Conservation (phyloP, 1,140 invertebrate species). For the Carcinoscorpius rotundicauda region DNA sequence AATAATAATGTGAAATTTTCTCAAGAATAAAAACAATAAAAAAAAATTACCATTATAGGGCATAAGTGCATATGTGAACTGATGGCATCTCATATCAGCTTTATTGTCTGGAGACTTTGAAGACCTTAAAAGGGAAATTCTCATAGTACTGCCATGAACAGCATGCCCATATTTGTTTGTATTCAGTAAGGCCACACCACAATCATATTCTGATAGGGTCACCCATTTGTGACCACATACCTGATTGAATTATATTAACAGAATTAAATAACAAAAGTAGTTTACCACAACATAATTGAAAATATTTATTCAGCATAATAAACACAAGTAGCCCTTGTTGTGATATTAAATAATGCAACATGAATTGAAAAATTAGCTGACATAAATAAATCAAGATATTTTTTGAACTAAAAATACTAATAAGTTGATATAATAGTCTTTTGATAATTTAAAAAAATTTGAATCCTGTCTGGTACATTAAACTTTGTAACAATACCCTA, state of each 20-base stretch:
- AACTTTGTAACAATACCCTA: too few relatives aligned
- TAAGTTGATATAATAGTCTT: constrained; percentile 2
- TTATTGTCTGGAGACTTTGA: constrained; percentile 39
- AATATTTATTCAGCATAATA: not conserved
- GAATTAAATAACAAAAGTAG: not conserved
- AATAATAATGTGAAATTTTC: too few relatives aligned
- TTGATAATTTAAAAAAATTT: too few relatives aligned
- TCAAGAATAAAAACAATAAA: too few relatives aligned
- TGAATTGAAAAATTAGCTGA: not conserved
- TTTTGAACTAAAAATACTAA: not conserved
- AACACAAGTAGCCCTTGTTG: not conserved
- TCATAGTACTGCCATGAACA: constrained; percentile 33
- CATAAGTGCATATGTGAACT: constrained; percentile 40
- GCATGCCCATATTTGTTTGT: constrained; percentile 43
- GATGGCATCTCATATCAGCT: constrained; percentile 40
- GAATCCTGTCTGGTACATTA: too few relatives aligned
- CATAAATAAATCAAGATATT: not conserved
- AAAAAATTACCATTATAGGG: constrained; percentile 36
- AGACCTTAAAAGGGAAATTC: constrained; percentile 38
- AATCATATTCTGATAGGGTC: constrained; percentile 39
- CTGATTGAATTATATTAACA: constrained; percentile 18
- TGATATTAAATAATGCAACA: not conserved
- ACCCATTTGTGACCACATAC: constrained; percentile 43
- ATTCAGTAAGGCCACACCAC: constrained; percentile 42
- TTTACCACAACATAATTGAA: not conserved